Base-by-base conservation (phyloP, 2,888 invertebrate species). In the Cenopis cana region DNA sequence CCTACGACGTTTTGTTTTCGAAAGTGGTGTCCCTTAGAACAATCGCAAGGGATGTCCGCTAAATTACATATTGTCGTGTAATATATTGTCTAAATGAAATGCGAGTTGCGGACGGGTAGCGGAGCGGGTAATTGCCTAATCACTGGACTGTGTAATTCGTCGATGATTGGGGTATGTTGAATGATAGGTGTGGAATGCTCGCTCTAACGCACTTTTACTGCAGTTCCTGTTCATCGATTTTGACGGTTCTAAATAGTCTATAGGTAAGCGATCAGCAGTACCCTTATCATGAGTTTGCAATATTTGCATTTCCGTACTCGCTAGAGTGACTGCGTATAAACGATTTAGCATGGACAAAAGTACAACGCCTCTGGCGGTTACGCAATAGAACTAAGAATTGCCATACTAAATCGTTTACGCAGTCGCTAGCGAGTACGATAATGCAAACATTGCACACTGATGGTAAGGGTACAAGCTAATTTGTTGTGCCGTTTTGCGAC, bases 111-210 rank as follows among this genome's bases (percentile, higher is more conserved):
- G 79, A 76, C 75, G 85, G 80, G 82, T 85, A 86, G 77, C 89
- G 88, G 83, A 86, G 87, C 91, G 88, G 79, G 83, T 88, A 93
- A 93, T 93, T 91, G 93, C 89, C 88, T 88, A 91, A 90, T 90
- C 93, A 91, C 79, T 89, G 89, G 85, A 83, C 89, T 91, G 91
- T 90, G 85, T 85, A 89, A 88, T 86, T 82, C 80, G 78, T 78
- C 80, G 84, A 86, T 88, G 91, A 93, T 93, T 91, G 90, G 91
- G 77, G 74, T 74, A 85, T 89, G 86, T 81, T 82, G 79, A 88
- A 90, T 81, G 86, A 86, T 84, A 84, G 85, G 85, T 83, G 81
- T 86, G 84, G 24, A 33, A 33, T 29, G 29, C 29, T 29, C 14
- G 18, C 17, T n/a, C 46, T 60, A n/a, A 38, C 24, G n/a, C 41